Percentiles rank a stretch among this genome's conserved stretches.
These are phyloP conservation scores for Rhombomys opimus DNA, from an alignment of 2,113 vertebrate genomes.

Conservation along the genomic window DNA sequence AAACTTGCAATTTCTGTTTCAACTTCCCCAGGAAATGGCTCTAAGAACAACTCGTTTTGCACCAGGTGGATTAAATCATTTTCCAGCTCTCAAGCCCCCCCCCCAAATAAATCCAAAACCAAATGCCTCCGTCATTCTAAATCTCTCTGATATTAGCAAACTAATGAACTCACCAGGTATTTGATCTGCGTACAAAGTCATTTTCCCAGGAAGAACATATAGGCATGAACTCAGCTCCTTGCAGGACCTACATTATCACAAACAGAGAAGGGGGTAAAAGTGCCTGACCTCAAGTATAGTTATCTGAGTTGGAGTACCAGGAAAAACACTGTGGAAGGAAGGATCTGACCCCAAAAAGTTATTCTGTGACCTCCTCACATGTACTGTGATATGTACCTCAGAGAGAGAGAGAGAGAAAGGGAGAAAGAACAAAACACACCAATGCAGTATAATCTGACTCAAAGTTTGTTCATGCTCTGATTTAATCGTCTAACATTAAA, in stretches of 20 bases:
- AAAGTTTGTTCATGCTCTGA: not conserved
- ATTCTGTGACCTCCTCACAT: not conserved
- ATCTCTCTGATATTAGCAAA: not conserved
- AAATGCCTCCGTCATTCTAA: not conserved
- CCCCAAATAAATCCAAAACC: not conserved
- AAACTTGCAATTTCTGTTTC: not conserved
- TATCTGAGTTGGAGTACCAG: not conserved
- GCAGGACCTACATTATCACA: not conserved
- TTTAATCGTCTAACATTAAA: not conserved
- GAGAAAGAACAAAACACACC: not conserved
- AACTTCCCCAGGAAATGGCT: not conserved
- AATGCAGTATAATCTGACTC: not conserved
- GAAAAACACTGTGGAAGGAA: rapidly evolving
- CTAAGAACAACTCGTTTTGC: not conserved
- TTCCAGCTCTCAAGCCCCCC: not conserved
- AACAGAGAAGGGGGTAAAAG: not conserved
- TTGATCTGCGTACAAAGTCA: not conserved
- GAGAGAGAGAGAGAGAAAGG: too few relatives aligned
- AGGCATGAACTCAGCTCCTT: not conserved
- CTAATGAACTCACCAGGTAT: not conserved
- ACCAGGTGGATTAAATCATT: not conserved
- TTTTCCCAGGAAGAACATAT: not conserved
- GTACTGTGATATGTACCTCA: not conserved
- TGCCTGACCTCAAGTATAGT: not conserved
- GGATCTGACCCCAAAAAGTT: not conserved